These are phyloP conservation scores for Sanderia malayensis DNA, from an alignment of 30 jellyfish, hydroid and myxozoan species.

Conservation along the genomic window DNA sequence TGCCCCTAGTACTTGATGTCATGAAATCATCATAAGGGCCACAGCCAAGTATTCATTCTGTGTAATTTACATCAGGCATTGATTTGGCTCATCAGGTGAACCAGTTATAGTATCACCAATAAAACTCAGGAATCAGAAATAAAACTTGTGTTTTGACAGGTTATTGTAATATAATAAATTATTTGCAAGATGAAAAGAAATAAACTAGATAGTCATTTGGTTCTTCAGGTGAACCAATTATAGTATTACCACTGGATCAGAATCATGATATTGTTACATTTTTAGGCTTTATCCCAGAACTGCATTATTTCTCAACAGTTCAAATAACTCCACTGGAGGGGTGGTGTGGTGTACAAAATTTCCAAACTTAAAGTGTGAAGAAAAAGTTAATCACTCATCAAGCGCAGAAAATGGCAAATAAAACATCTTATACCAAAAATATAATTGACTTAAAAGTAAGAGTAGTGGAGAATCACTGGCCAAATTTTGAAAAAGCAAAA, in stretches of 20 bases:
- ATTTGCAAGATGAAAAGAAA: too few species aligned
- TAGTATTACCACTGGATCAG: slow-evolving; percentile 15
- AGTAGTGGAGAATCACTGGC: slow-evolving; percentile 1
- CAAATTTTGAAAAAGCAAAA: background rate
- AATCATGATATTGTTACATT: slow-evolving; percentile 13
- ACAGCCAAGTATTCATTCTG: slow-evolving; percentile 3
- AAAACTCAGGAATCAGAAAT: too few species aligned
- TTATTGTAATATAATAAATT: too few species aligned
- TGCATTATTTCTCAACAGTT: slow-evolving; percentile 14
- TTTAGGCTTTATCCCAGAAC: slow-evolving; percentile 18
- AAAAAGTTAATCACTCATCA: background rate
- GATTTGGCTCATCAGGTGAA: too few species aligned
- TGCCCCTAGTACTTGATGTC: background rate
- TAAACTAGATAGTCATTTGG: slow-evolving; percentile 11
- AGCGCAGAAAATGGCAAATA: background rate
- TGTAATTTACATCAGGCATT: slow-evolving; percentile 4
- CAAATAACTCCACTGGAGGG: background rate
- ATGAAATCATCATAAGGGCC: slow-evolving; percentile 8
- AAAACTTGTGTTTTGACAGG: too few species aligned
- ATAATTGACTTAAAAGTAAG: slow-evolving; percentile 2
- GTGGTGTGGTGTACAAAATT: slow-evolving; percentile 8
- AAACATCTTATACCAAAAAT: background rate
- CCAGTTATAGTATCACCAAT: too few species aligned
- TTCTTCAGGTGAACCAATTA: slow-evolving; percentile 11
- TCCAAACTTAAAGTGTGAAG: slow-evolving; percentile 3